Evolutionary conservation across 2,797 vertebrate genomes (phyloP).

Genomic region (Phataginus tetradactyla): DNA sequence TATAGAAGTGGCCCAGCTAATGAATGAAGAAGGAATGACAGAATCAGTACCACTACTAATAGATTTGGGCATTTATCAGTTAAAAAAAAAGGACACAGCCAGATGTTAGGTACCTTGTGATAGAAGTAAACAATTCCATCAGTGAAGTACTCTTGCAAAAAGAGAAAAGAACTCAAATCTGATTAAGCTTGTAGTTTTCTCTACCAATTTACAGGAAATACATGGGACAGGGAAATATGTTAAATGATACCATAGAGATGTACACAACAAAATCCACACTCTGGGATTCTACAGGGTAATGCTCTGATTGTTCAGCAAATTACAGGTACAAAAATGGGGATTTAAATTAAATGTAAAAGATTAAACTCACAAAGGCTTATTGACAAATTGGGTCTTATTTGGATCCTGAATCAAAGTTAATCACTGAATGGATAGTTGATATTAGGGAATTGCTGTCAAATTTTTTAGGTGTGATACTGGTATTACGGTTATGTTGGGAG

Average conservation of each 20-base stretch:
- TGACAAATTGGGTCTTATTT: conserved; percentile 8
- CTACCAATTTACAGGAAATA: background rate
- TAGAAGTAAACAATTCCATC: background rate
- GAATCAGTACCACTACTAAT: background rate
- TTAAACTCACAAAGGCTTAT: background rate
- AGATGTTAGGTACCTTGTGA: conserved; percentile 9
- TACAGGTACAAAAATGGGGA: conserved; percentile 10
- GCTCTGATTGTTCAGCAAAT: background rate
- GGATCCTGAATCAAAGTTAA: conserved; percentile 15
- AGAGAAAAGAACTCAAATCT: background rate
- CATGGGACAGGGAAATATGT: background rate
- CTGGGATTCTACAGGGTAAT: background rate
- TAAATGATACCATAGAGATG: background rate
- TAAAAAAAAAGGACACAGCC: background rate
- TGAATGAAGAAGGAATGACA: conserved; percentile 1
- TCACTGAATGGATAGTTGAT: conserved; percentile 9
- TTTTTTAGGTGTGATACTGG: background rate
- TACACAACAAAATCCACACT: background rate
- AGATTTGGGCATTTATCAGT: conserved; percentile 9
- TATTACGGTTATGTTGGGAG: background rate
- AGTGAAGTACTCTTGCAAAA: conserved; percentile 24
- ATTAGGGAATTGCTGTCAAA: background rate
- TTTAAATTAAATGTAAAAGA: conserved; percentile 2
- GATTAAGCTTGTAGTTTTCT: background rate
- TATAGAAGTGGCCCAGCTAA: conserved; percentile 12